Evolutionary conservation across 2,888 invertebrate genomes (phyloP).

Genomic region (Cepaea hortensis): DNA sequence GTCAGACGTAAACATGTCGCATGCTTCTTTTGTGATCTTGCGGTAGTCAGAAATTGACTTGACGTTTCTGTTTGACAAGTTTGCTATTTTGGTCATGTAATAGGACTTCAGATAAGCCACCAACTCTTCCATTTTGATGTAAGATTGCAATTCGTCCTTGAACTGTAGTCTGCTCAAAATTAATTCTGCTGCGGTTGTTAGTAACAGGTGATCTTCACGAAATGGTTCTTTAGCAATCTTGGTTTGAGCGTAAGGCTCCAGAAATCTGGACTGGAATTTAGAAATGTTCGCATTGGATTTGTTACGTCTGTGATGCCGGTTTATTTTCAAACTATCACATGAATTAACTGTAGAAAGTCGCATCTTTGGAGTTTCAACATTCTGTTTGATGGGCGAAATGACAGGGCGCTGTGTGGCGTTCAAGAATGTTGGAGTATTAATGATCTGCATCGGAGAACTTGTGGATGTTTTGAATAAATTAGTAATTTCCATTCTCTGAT

Average conservation of each 20-base stretch:
- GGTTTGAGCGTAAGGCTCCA: not conserved
- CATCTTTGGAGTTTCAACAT: too few species aligned
- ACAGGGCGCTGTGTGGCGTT: too few species aligned
- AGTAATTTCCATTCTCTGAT: not conserved
- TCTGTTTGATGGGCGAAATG: not conserved
- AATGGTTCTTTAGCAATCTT: not conserved
- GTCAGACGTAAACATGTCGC: not conserved
- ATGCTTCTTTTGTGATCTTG: conserved; percentile 3
- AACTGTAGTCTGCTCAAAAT: conserved; percentile 15
- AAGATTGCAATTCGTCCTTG: not conserved
- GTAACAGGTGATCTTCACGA: conserved; percentile 15
- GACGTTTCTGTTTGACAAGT: conserved; percentile 3
- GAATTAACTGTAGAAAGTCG: not conserved
- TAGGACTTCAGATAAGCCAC: conserved; percentile 12
- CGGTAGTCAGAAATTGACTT: conserved; percentile 18
- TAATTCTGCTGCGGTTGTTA: conserved; percentile 16
- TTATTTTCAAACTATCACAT: not conserved
- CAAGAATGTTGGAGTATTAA: not conserved
- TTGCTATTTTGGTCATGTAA: conserved; percentile 11
- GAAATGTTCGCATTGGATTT: not conserved
- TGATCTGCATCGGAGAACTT: conserved; percentile 6
- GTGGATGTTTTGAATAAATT: not conserved
- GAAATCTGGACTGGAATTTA: not conserved
- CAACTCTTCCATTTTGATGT: not conserved
- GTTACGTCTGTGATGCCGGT: not conserved